Percentiles rank a stretch among this genome's conserved stretches.
These are phyloP conservation scores for Engraulis encrasicolus DNA, from an alignment of 2,113 vertebrate species.

Conservation along the genomic window DNA sequence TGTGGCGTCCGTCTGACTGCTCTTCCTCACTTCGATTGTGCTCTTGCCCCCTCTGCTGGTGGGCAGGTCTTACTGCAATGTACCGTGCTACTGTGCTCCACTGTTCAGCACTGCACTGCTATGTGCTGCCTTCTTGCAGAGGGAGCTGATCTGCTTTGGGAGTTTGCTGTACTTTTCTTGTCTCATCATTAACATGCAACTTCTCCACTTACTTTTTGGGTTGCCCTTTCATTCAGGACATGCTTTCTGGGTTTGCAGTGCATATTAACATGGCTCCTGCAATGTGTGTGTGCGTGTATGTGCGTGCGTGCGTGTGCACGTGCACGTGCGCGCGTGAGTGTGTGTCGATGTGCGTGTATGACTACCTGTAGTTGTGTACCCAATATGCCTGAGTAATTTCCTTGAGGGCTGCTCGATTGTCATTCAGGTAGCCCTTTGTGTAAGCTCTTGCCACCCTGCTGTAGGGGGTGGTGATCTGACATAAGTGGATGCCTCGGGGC, in stretches of 20 bases:
- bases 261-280: neutral
- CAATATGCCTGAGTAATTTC: neutral
- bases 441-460: neutral
- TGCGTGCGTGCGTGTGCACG: too few species aligned
- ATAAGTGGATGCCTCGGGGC: neutral
- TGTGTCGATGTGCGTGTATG: too few species aligned
- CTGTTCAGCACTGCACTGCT: neutral
- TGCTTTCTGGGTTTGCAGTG: neutral
- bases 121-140: neutral
- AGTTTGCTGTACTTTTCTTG: neutral
- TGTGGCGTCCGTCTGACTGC: neutral
- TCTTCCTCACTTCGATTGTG: neutral
- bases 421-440: neutral
- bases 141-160: neutral
- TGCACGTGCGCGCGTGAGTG: neutral
- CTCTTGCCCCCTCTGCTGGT: conserved; percentile 28
- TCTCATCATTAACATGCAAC: neutral
- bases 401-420: neutral
- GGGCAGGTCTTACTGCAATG: conserved; percentile 16
- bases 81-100: neutral
- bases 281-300: neutral
- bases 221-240: neutral
- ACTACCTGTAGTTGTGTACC: neutral
- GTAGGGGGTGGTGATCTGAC: neutral
- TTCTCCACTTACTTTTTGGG: neutral